Percentiles rank a stretch among this genome's conserved stretches.
phyloP scores from a whole-genome alignment of 1,140 invertebrate species.

The Caerostris extrusa region DNA sequence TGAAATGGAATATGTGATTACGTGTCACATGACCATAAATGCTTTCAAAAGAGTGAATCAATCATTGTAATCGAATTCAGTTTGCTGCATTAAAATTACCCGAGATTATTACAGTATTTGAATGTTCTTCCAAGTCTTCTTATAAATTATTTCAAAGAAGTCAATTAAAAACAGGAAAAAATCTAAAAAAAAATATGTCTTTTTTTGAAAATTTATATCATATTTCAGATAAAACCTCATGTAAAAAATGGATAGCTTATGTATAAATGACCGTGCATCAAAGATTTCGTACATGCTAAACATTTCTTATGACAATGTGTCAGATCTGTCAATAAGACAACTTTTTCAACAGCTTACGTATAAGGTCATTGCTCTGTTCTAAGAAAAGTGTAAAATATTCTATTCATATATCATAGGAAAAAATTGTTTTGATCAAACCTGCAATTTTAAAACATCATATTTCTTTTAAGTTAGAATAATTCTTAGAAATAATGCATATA shows the following conservation, averaged over 20 bases:
- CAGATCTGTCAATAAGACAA: neutral
- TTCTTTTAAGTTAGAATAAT: neutral
- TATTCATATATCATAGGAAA: neutral
- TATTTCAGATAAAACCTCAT: too few relatives aligned
- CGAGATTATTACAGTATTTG: too few relatives aligned
- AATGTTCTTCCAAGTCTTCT: too few relatives aligned
- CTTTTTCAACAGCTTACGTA: neutral
- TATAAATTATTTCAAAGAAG: too few relatives aligned
- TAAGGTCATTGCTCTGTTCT: neutral
- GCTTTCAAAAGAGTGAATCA: too few relatives aligned
- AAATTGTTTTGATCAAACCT: conserved; percentile 14
- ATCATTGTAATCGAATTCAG: too few relatives aligned
- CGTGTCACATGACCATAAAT: too few relatives aligned
- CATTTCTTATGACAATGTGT: neutral
- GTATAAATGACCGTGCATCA: neutral
- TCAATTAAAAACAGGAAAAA: too few relatives aligned
- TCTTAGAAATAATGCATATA: neutral
- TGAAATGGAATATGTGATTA: too few relatives aligned
- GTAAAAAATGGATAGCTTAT: neutral
- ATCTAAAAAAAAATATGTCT: too few relatives aligned
- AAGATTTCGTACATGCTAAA: neutral
- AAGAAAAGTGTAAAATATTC: neutral
- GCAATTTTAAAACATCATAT: neutral
- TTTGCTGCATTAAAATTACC: too few relatives aligned
- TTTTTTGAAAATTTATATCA: too few relatives aligned